phyloP scores from a whole-genome alignment of 2,888 invertebrate species.

The Rotaria magnacalcarata region DNA sequence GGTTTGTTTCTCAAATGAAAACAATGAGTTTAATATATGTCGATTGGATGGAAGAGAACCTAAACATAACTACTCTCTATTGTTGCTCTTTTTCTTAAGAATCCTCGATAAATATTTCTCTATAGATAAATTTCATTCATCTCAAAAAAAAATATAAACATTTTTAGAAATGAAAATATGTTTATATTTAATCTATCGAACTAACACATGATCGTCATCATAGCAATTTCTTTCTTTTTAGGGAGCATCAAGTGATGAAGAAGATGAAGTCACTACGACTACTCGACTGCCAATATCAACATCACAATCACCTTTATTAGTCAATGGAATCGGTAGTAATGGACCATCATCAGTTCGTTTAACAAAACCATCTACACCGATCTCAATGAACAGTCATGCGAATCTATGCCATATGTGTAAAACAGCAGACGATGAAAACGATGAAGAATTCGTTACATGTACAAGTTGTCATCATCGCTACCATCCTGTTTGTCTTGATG shows the following conservation, averaged over 20 bases:
- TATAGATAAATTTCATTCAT: too few species aligned
- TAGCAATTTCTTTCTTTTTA: background rate
- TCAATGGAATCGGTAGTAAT: conserved; percentile 2
- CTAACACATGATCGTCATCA: too few species aligned
- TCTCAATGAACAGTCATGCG: conserved; percentile 2
- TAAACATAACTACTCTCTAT: too few species aligned
- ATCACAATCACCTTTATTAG: background rate
- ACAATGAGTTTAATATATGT: too few species aligned
- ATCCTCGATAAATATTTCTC: too few species aligned
- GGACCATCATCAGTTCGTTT: background rate
- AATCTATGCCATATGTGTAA: conserved; percentile 41
- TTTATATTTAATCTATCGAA: too few species aligned
- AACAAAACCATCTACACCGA: background rate
- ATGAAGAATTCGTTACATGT: conserved; percentile 40
- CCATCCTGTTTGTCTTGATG: conserved; percentile 80
- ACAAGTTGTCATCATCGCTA: conserved; percentile 47
- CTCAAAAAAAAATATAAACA: too few species aligned
- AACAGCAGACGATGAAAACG: conserved; percentile 24
- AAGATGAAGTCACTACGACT: background rate
- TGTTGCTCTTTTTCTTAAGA: too few species aligned
- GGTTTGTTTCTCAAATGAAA: too few species aligned
- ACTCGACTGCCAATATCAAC: background rate
- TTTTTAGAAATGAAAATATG: too few species aligned
- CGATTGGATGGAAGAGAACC: too few species aligned
- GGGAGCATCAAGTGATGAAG: conserved; percentile 23